Evolutionary conservation across 2,888 invertebrate species (phyloP).

Genomic region (Meiosimyza platycephala): DNA sequence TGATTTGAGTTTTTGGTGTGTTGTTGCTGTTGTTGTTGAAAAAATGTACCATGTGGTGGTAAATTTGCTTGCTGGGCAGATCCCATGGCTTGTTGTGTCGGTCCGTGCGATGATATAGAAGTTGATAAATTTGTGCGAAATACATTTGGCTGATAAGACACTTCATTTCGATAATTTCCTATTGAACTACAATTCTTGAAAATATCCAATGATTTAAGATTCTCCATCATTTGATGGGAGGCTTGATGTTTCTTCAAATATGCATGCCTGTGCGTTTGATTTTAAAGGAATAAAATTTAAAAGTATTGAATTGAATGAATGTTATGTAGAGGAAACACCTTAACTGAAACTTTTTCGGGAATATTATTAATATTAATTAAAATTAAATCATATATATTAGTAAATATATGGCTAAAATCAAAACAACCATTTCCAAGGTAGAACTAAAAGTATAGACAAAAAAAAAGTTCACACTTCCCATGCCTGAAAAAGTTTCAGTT

Average conservation of each 20-base stretch:
- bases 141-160: conserved; percentile 34
- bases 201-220: conserved; percentile 59
- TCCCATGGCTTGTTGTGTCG: background rate
- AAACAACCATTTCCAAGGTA: too few relatives aligned
- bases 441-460: too few relatives aligned
- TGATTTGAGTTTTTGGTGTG: conserved; percentile 11
- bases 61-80: too few relatives aligned
- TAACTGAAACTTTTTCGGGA: background rate
- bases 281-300: background rate
- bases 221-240: conserved; percentile 65
- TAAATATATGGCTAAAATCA: too few relatives aligned
- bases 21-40: conserved; percentile 1
- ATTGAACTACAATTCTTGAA: conserved; percentile 46
- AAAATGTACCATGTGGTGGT: conserved; percentile 2
- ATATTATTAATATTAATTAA: too few relatives aligned
- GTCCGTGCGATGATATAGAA: conserved; percentile 24
- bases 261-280: conserved; percentile 56
- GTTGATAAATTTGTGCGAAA: conserved; percentile 32
- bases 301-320: background rate
- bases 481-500: background rate
- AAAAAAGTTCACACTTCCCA: too few relatives aligned
- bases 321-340: background rate
- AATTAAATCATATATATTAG: too few relatives aligned
- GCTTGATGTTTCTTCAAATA: conserved; percentile 70
- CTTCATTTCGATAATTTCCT: conserved; percentile 20